Base-by-base conservation (phyloP, 2,113 vertebrate genomes). In the Equus quagga region DNA sequence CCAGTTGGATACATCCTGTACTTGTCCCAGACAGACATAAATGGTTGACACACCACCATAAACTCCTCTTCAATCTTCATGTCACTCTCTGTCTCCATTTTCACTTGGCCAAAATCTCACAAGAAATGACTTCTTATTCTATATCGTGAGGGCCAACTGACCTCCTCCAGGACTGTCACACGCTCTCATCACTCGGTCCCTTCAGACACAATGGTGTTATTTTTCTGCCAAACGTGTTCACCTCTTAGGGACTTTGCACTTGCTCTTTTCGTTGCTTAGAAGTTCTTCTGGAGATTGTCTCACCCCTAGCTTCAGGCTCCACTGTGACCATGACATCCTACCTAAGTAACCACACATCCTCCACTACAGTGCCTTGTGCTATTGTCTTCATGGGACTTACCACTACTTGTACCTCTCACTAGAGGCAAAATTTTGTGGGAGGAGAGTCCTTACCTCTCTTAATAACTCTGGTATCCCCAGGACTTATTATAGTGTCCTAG, bases 401-500 rank as follows among this genome's bases (percentile, higher is more conserved):
- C 36, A 70, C 1, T 10, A 41, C 9, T 17, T 28, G 18, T 2
- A 21, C 0, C 2, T 72, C 4, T 33, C 28, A 23, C 28, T 6
- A 46, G 4, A 62, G 15, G 18, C 54, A 60, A 82, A 26, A 21
- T 8, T 31, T 58, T 51, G n/a, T 49, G 28, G n/a, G 26, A 49
- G 3, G 0, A 15, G 33, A 26, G 23, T 23, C 65, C 21, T 67
- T 6, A 24, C 3, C 17, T 79, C 8, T 64, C 7, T 64, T 41
- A 67, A 60, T 23, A 56, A 28, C 4, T 11, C 23, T 62, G 33
- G 3, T 21, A 49, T 28, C 36, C 4, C 69, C 46, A n/a, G 15
- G 44, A 78, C 4, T 90, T 56, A 70, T 2, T 60, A 10, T 0
- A 36, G 36, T n/a, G 36, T 14, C 15, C 33, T 75, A 13, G 18